phyloP scores from a whole-genome alignment of 92 coral and sea anemone species.

The Phenganax marumi region DNA sequence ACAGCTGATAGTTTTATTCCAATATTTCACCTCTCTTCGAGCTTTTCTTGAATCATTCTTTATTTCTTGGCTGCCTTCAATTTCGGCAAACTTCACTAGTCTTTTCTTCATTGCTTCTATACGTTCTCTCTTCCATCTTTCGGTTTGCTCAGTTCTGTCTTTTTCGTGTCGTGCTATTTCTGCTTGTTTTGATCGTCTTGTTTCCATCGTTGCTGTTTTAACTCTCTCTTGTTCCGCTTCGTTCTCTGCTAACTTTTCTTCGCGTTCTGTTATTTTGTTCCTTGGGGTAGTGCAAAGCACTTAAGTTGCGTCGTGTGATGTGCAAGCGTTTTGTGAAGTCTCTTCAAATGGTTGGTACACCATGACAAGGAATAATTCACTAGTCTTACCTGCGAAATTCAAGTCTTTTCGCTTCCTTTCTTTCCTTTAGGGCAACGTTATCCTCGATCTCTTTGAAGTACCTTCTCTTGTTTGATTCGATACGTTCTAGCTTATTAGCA shows the following conservation, averaged over 20 bases:
- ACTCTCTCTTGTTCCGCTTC: conserved; percentile 58
- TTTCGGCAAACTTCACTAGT: conserved; percentile 65
- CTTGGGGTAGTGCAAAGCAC: conserved; percentile 34
- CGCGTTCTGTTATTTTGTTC: conserved; percentile 64
- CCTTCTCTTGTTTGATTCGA: conserved; percentile 71
- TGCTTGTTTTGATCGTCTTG: conserved; percentile 58
- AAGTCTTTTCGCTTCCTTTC: conserved; percentile 62
- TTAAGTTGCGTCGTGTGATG: not conserved
- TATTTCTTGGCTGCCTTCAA: conserved; percentile 75
- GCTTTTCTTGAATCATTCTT: conserved; percentile 66
- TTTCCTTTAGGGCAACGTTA: conserved; percentile 67
- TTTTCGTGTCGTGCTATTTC: conserved; percentile 60
- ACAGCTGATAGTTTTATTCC: not conserved
- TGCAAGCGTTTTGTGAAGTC: no score
- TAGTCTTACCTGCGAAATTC: conserved; percentile 71
- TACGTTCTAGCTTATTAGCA: conserved; percentile 63
- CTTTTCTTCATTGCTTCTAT: conserved; percentile 77
- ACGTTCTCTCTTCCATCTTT: conserved; percentile 75
- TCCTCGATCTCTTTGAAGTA: conserved; percentile 69
- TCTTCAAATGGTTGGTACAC: no score
- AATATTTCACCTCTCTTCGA: conserved; percentile 67
- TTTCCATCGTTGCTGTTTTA: conserved; percentile 58
- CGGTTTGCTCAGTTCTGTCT: conserved; percentile 74
- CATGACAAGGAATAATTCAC: not conserved
- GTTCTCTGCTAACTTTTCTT: conserved; percentile 62